These are phyloP conservation scores for Cebidichthys violaceus DNA, from an alignment of 2,113 vertebrate species.

Conservation along the genomic window DNA sequence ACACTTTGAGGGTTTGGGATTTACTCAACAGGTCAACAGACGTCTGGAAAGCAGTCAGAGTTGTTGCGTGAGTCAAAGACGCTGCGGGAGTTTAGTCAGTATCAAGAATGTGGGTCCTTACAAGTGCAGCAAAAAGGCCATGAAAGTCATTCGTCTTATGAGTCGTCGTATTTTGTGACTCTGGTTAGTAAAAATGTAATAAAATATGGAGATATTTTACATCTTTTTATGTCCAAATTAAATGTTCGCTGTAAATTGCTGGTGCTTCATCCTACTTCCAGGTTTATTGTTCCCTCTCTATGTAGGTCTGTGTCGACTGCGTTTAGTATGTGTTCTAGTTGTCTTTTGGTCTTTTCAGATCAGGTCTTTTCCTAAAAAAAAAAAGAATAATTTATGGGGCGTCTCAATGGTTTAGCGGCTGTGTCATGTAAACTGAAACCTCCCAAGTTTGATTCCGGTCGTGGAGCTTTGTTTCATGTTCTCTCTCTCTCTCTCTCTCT, in stretches of 20 bases:
- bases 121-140: neutral
- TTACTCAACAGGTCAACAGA: conserved; percentile 41
- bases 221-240: no score
- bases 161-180: no score
- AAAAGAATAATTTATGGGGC: neutral
- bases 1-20: conserved; percentile 41
- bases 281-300: no score
- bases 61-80: conserved; percentile 28
- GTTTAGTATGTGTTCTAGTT: neutral
- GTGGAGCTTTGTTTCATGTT: neutral
- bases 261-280: no score
- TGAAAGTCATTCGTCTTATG: no score
- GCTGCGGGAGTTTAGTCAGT: neutral
- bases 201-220: no score
- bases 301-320: no score
- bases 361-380: neutral
- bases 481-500: neutral
- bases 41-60: conserved; percentile 25
- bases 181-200: no score
- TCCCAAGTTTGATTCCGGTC: neutral
- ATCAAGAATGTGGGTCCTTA: neutral
- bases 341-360: neutral
- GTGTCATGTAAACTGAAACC: neutral
- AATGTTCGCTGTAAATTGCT: no score
- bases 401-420: neutral